Evolutionary conservation across 2,113 vertebrate species (phyloP).

Genomic region (Daphoenositta chrysoptera): DNA sequence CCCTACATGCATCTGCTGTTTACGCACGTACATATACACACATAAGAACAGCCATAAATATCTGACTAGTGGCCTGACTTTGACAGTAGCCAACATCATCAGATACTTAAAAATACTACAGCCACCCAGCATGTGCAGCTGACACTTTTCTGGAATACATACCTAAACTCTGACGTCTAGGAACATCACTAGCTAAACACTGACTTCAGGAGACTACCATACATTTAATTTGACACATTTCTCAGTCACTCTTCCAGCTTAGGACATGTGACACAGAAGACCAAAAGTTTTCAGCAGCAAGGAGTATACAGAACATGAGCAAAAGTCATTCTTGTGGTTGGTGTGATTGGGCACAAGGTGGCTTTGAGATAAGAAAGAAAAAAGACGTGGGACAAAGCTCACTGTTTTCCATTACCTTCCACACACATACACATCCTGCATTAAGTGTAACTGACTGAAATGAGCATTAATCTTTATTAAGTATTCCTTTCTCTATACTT

Average conservation of each 20-base stretch:
- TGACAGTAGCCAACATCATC: not conserved
- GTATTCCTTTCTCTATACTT: not conserved
- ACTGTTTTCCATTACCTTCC: not conserved
- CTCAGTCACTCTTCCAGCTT: not conserved
- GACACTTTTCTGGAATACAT: not conserved
- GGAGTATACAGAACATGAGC: not conserved
- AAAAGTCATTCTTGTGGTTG: not conserved
- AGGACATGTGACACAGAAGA: not conserved
- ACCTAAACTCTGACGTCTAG: not conserved
- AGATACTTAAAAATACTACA: not conserved
- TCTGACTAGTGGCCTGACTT: not conserved
- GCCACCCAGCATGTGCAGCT: not conserved
- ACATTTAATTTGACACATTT: not conserved
- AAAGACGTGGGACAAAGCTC: not conserved
- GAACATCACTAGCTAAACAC: not conserved
- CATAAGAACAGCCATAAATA: not conserved
- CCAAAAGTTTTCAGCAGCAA: not conserved
- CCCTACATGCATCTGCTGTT: not conserved
- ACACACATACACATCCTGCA: not conserved
- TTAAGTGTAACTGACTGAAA: not conserved
- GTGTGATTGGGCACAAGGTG: not conserved
- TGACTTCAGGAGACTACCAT: not conserved
- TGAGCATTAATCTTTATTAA: not conserved
- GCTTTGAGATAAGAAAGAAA: not conserved
- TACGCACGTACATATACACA: accelerated